phyloP scores from a whole-genome alignment of 1,140 invertebrate genomes.

The Scaptomyza pallida region DNA sequence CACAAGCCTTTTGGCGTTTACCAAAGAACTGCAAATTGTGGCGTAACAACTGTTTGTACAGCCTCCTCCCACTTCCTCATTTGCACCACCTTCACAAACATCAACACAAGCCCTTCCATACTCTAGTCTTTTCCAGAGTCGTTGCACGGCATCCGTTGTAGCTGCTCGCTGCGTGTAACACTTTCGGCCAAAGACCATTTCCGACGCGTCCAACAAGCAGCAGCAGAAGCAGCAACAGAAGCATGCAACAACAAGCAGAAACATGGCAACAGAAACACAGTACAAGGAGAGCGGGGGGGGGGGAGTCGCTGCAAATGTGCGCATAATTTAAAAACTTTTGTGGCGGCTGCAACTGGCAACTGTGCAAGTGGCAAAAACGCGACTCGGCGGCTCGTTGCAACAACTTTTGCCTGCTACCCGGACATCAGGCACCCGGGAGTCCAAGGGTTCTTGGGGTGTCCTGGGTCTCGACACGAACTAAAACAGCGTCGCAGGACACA shows the following conservation, averaged over 20 bases:
- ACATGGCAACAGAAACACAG: conserved; percentile 24
- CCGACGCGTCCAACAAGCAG: conserved; percentile 57
- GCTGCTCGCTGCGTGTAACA: conserved; percentile 63
- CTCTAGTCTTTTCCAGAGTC: not conserved
- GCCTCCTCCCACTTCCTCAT: not conserved
- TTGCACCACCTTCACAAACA: conserved; percentile 1
- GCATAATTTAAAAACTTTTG: conserved; percentile 81
- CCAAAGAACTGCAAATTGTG: conserved; percentile 53
- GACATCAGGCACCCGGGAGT: conserved; percentile 33
- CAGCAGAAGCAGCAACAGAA: conserved; percentile 25
- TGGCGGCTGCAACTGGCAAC: conserved; percentile 75
- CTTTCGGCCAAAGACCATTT: conserved; percentile 80
- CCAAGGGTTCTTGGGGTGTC: not conserved
- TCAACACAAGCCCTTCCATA: conserved; percentile 1
- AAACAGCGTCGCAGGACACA: conserved; percentile 46
- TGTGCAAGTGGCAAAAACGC: conserved; percentile 74
- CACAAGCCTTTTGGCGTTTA: conserved; percentile 3
- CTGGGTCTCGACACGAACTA: conserved; percentile 52
- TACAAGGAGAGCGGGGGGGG: not conserved
- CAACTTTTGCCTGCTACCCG: conserved; percentile 30
- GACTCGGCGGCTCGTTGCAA: conserved; percentile 23
- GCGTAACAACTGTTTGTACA: conserved; percentile 63
- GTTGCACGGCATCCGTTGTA: conserved; percentile 27
- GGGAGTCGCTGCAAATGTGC: conserved; percentile 63
- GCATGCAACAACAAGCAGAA: conserved; percentile 38